A percentile compares a stretch with the other conserved stretches of the same genome.
Evolutionary conservation across 2,113 vertebrate species (phyloP).

Genomic region (Cochlearius cochlearius): DNA sequence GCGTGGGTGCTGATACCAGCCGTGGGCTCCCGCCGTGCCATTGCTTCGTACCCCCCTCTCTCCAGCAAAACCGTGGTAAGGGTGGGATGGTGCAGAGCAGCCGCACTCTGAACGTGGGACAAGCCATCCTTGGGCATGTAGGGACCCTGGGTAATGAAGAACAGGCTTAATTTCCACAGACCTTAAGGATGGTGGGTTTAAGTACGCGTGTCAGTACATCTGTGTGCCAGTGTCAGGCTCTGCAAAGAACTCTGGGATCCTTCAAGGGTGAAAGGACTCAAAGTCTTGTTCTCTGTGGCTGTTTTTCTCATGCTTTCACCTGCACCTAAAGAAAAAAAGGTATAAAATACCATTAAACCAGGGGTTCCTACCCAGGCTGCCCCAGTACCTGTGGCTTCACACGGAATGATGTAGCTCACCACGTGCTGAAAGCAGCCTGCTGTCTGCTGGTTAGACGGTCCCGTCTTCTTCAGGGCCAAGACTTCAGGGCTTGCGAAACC

Average conservation of each 20-base stretch:
- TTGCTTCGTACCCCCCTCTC: neutral
- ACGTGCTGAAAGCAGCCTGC: neutral
- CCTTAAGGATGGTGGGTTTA: neutral
- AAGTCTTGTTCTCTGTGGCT: neutral
- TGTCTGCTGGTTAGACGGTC: neutral
- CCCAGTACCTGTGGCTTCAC: neutral
- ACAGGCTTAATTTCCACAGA: neutral
- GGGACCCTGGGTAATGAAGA: neutral
- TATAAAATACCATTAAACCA: neutral
- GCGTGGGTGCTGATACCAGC: neutral
- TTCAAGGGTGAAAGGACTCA: neutral
- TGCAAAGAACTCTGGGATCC: neutral
- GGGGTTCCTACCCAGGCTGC: neutral
- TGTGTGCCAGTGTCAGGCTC: neutral
- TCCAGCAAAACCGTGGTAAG: neutral
- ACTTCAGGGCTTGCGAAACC: neutral
- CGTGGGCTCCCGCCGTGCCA: neutral
- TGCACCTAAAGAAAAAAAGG: neutral
- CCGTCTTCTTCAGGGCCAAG: neutral
- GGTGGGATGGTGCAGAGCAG: neutral
- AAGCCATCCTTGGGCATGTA: neutral
- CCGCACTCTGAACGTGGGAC: fast-evolving
- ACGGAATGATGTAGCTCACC: neutral
- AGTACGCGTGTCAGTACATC: neutral
- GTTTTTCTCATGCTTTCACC: fast-evolving